These are phyloP conservation scores for Trogon surrucura DNA, from an alignment of 2,113 vertebrate genomes.

Conservation along the genomic window DNA sequence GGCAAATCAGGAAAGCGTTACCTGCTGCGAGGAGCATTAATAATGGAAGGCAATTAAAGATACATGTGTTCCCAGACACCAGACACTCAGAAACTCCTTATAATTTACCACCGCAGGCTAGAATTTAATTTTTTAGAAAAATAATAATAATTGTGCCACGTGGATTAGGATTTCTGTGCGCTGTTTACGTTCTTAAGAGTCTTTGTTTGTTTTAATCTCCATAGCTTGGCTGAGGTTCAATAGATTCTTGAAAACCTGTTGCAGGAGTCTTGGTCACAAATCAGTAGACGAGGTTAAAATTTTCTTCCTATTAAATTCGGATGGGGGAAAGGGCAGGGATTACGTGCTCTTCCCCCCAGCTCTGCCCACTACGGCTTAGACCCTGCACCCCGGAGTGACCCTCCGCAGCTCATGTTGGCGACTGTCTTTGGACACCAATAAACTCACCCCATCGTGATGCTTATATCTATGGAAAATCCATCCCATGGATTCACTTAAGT, in stretches of 20 bases:
- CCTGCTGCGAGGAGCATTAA: neutral
- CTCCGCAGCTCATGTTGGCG: fast-evolving
- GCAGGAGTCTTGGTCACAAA: neutral
- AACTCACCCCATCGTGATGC: fast-evolving
- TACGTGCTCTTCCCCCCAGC: neutral
- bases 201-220: neutral
- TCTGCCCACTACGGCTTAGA: neutral
- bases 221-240: neutral
- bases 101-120: neutral
- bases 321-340: no score
- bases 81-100: neutral
- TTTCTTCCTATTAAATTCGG: no score
- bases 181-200: neutral
- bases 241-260: neutral
- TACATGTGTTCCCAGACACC: neutral
- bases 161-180: neutral
- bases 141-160: neutral
- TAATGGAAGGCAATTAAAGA: neutral
- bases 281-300: neutral
- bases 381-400: neutral
- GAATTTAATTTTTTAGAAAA: neutral
- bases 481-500: neutral
- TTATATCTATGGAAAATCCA: fast-evolving
- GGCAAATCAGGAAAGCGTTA: neutral
- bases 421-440: neutral